Percentiles rank a stretch among this genome's conserved stretches.
phyloP scores from a whole-genome alignment of 2,888 invertebrate species.

The Drosophila monieri region DNA sequence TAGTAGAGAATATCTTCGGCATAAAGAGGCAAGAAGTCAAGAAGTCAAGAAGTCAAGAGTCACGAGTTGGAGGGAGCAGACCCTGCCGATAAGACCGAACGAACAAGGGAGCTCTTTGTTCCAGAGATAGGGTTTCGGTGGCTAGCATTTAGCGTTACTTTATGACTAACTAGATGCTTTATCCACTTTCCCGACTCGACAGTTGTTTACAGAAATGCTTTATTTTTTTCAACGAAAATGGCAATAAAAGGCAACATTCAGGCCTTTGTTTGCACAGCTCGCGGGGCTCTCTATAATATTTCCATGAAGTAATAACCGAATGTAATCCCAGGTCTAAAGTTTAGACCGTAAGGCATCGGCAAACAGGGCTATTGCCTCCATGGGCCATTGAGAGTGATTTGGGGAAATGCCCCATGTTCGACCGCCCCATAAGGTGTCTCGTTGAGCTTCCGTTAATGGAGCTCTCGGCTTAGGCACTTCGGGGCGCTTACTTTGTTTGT shows the following conservation, averaged over 20 bases:
- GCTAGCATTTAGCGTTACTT: too few relatives aligned
- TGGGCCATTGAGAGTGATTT: conserved; percentile 28
- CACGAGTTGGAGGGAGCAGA: conserved; percentile 5
- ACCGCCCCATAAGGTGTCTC: conserved; percentile 23
- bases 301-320: conserved; percentile 20
- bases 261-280: conserved; percentile 16
- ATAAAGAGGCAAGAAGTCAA: conserved; percentile 23
- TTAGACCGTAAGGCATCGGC: conserved; percentile 14
- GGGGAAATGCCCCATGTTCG: conserved; percentile 10
- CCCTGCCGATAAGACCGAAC: conserved; percentile 37
- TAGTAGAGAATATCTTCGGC: conserved; percentile 4
- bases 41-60: not conserved
- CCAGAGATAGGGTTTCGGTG: not conserved
- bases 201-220: not conserved
- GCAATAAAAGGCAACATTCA: conserved; percentile 19
- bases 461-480: conserved; percentile 43
- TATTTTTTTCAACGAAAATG: not conserved
- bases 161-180: not conserved
- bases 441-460: conserved; percentile 40
- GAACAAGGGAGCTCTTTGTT: conserved; percentile 16
- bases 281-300: conserved; percentile 8
- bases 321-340: conserved; percentile 13
- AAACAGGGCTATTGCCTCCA: too few relatives aligned
- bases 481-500: conserved; percentile 38
- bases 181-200: not conserved